These are phyloP conservation scores for Mormyrops boulengeri DNA, from an alignment of 2,797 vertebrate genomes.

Conservation along the genomic window DNA sequence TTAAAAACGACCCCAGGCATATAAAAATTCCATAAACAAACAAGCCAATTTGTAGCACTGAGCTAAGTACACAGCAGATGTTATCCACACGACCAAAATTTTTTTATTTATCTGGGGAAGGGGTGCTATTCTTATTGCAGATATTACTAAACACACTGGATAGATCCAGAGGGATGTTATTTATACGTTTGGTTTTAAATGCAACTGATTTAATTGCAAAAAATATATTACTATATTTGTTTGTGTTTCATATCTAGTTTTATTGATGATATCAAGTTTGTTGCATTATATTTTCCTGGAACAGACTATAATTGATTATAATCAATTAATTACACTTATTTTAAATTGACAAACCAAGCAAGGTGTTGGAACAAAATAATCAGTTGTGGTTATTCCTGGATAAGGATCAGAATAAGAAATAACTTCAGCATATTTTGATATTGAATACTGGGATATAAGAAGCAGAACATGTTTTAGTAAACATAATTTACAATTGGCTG, in stretches of 20 bases:
- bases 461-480: neutral
- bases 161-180: neutral
- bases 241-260: neutral
- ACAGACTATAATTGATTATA: neutral
- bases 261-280: neutral
- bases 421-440: slow-evolving; percentile 3
- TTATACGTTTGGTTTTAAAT: neutral
- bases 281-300: neutral
- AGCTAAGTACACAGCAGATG: slow-evolving; percentile 16
- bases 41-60: slow-evolving; percentile 49
- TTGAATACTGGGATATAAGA: neutral
- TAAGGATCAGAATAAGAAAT: neutral
- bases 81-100: neutral
- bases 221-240: neutral
- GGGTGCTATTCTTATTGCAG: neutral
- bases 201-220: neutral
- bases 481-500: neutral
- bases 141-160: neutral
- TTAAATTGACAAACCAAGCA: neutral
- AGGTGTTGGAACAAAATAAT: neutral
- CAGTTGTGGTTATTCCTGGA: neutral
- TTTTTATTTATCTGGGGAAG: neutral
- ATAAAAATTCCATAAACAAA: slow-evolving; percentile 52
- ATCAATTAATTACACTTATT: neutral
- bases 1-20: slow-evolving; percentile 55